Percentiles rank a stretch among this genome's conserved stretches.
Evolutionary conservation across 2,113 vertebrate species (phyloP).

Genomic region (Machaerirhynchus nigripectus): DNA sequence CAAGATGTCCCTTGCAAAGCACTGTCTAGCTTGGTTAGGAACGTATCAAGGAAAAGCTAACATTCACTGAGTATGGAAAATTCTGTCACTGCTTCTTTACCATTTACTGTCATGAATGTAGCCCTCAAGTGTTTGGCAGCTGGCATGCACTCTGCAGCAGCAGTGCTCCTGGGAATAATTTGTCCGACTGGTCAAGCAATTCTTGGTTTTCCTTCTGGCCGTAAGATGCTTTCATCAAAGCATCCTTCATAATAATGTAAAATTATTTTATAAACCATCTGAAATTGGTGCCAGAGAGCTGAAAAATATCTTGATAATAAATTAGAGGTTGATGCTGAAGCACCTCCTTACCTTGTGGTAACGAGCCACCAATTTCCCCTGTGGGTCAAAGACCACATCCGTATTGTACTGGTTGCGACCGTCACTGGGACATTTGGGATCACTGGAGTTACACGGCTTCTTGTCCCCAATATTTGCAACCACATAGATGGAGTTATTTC

Average conservation of each 20-base stretch:
- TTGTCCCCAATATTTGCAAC: slow-evolving; percentile 83
- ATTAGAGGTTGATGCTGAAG: background rate
- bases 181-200: background rate
- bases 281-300: background rate
- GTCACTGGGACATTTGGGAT: slow-evolving; percentile 31
- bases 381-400: slow-evolving; percentile 55
- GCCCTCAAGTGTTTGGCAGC: background rate
- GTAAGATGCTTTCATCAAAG: background rate
- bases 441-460: slow-evolving; percentile 50
- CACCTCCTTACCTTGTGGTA: slow-evolving; percentile 69
- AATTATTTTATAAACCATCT: background rate
- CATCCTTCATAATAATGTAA: background rate
- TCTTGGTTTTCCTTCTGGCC: background rate
- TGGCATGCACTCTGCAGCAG: background rate
- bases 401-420: slow-evolving; percentile 73
- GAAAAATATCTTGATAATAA: background rate
- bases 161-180: rapidly evolving
- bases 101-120: background rate
- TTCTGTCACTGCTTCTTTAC: background rate
- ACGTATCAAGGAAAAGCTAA: background rate
- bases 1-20: background rate
- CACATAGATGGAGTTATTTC: slow-evolving; percentile 78
- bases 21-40: background rate
- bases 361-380: slow-evolving; percentile 69
- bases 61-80: background rate